Percentiles rank a stretch among this genome's conserved stretches.
Conservation (phyloP, 1,140 invertebrate genomes). For the Pseudoatta argentina region DNA sequence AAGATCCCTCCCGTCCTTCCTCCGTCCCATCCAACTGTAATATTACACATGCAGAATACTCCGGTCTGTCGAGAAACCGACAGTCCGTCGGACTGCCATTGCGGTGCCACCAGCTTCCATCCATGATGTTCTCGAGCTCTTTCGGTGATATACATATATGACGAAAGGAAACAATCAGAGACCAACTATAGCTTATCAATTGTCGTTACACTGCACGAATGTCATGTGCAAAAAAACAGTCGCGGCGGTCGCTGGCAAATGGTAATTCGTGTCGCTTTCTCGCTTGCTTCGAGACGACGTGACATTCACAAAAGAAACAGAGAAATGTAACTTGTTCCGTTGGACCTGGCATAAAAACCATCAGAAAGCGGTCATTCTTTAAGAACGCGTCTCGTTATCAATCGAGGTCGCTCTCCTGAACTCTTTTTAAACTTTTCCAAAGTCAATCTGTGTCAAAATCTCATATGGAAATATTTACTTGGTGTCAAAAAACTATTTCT, state of each 20-base stretch:
- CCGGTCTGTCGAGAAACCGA: constrained; percentile 21
- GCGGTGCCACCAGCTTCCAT: constrained; percentile 51
- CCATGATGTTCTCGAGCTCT: constrained; percentile 57
- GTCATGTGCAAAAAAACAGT: constrained; percentile 34
- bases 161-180: constrained; percentile 4
- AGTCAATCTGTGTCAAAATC: background rate
- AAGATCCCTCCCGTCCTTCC: background rate
- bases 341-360: background rate
- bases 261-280: constrained; percentile 68
- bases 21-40: background rate
- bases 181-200: constrained; percentile 17
- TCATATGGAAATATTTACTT: background rate
- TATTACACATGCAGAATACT: constrained; percentile 13
- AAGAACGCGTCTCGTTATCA: constrained; percentile 20
- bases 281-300: constrained; percentile 19
- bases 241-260: constrained; percentile 3
- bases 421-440: background rate
- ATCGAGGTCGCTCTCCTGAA: constrained; percentile 20
- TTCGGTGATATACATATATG: background rate
- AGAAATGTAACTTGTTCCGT: constrained; percentile 18
- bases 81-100: background rate
- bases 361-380: background rate
- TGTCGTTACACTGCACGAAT: background rate
- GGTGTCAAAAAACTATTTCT: background rate
- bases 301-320: constrained; percentile 17